Evolutionary conservation across 2,113 vertebrate genomes (phyloP), one percentile per base, ranked within the genome.

Genomic region (Ctenodactylus gundi): DNA sequence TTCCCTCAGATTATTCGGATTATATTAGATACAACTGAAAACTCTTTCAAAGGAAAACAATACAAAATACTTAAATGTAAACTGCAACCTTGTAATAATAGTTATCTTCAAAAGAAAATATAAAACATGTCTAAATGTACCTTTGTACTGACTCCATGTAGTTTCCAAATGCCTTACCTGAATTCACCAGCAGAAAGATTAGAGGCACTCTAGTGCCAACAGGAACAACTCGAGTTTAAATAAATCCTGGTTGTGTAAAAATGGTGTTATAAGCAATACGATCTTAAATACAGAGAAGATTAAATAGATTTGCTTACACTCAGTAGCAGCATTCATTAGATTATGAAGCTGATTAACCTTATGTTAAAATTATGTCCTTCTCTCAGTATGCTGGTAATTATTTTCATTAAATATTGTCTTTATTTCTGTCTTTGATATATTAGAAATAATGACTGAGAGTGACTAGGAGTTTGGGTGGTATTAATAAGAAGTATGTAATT

Each of bases 101-200:
- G 44, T 7, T 81, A 55, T 67, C 88, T 72, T 94, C 82, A 81
- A n/a, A 92, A 68, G 21, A 75, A 84, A 81, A 60, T 31, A 64
- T 27, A 58, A 46, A 85, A 31, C 78, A 58, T 81, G 5, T 60
- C 17, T 20, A 86, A 44, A 34, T 64, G 13, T 75, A 85, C 29
- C 64, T 82, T 64, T 41, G 10, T 72, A 51, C 36, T 86, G 29
- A 7, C 29, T 85, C 88, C 13, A 62, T 77, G 51, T 68, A 7
- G 21, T 72, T 88, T 93, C 46, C 44, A 90, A 90, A 55, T 87
- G 72, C 91, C 96, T 97, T 96, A 97, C 97, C 96, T 94, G 64
- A 64, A 31, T 36, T 83, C 90, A 70, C 25, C 76, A 85, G 41
- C 18, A 41, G 53, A 27, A 87, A 64, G 1, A 55, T 88, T 41